Base-by-base conservation (phyloP, 2,888 invertebrate genomes). In the Rhagium mordax region DNA sequence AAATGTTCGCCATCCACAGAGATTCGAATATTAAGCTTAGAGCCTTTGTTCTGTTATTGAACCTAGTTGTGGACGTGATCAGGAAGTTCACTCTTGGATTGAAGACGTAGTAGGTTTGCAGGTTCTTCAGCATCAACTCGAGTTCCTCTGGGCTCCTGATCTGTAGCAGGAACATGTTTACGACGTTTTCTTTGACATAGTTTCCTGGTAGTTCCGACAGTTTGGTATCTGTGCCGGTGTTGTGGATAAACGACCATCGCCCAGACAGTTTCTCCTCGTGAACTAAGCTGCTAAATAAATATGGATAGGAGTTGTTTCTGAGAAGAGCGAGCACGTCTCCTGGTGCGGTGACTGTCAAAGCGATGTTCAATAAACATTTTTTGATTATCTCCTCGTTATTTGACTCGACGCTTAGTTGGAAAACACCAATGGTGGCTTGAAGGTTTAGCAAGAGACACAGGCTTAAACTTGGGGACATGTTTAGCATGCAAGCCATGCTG, bases 1-100 rank as follows among this genome's bases (percentile, higher is more conserved):
- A 69, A 15, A 60, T 60, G 24, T 69, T 60, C 18, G 16, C 15
- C 18, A 1, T 21, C 69, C 69, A 69, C 20, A 69, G 8, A 0
- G 7, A 7, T 18, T 69, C 33, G 20, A 69, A 29, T 57, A 67
- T 67, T 21, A 18, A n/a, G 16, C 67, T 57, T 5, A 67, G 7
- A 57, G 16, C 15, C 7, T 6, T 6, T 5, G 41, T 67, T 21
- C 15, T 2, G 13, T 67, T 57, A 5, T 41, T 3, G 18, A 47
- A 57, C 16, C 15, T 47, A 5, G 67, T 47, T 0, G 57, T 20
- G 0, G 67, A 67, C 2, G 67, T 15, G 2, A 67, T 57, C 47
- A 67, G 6, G n/a, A 57, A 67, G 6, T 67, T 67, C 0, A 13
- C 21, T 7, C 47, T 55, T 41, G 67, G 16, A 13, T 67, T 47